Evolutionary conservation across 2,113 vertebrate species (phyloP).

Genomic region (Periophthalmus modestus): DNA sequence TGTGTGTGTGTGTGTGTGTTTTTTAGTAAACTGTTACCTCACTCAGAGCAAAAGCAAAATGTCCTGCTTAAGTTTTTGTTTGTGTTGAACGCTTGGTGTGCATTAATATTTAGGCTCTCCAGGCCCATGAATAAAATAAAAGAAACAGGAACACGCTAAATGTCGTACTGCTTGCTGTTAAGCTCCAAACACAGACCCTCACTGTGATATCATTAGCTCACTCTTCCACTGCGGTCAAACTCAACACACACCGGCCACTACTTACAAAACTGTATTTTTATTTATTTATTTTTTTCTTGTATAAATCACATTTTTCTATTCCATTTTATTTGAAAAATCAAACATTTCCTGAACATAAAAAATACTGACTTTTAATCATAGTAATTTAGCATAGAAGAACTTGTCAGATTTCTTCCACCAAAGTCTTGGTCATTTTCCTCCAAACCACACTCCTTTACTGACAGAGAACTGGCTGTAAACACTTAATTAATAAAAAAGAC

Average conservation of each 20-base stretch:
- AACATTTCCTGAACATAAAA: no score
- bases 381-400: no score
- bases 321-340: no score
- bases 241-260: background rate
- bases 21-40: slow-evolving; percentile 10
- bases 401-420: no score
- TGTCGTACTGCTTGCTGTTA: slow-evolving; percentile 32
- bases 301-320: no score
- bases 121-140: slow-evolving; percentile 48
- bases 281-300: no score
- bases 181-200: slow-evolving; percentile 24
- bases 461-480: no score
- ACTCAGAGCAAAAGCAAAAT: slow-evolving; percentile 20
- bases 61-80: background rate
- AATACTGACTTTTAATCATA: no score
- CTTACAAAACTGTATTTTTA: background rate
- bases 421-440: no score
- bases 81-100: background rate
- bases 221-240: slow-evolving; percentile 20
- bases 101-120: slow-evolving; percentile 39
- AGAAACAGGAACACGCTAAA: slow-evolving; percentile 25
- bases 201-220: slow-evolving; percentile 35
- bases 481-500: no score
- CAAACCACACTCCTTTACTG: no score
- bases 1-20: background rate